phyloP scores from a whole-genome alignment of 2,888 invertebrate species.

The Tromatobia lineatoria region DNA sequence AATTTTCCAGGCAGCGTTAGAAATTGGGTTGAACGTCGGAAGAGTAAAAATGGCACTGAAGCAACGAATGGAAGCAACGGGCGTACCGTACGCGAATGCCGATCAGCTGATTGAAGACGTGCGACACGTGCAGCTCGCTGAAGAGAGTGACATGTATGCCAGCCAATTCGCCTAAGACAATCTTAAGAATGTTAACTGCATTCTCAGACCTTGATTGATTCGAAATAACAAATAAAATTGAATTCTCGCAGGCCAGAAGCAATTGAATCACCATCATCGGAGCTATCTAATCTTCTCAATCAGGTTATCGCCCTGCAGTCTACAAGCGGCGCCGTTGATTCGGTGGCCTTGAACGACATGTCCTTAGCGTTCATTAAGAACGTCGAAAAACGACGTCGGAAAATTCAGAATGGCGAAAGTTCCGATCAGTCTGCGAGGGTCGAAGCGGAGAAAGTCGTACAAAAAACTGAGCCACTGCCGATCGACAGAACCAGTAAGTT shows the following conservation, averaged over 20 bases:
- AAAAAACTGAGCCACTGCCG: conserved; percentile 47
- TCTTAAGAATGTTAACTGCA: background rate
- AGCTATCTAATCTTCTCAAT: conserved; percentile 76
- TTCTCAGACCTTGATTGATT: conserved; percentile 23
- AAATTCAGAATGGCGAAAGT: conserved; percentile 58
- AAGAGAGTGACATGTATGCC: conserved; percentile 85
- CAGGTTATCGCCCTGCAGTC: conserved; percentile 73
- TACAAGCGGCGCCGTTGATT: conserved; percentile 41
- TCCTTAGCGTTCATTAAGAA: conserved; percentile 48
- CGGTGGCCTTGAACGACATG: conserved; percentile 35
- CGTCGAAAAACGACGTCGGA: conserved; percentile 50
- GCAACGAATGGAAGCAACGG: conserved; percentile 87
- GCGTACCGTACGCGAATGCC: conserved; percentile 89
- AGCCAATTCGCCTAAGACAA: background rate
- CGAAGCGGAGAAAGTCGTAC: conserved; percentile 62
- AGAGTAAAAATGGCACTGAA: conserved; percentile 87
- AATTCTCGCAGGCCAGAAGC: conserved; percentile 60
- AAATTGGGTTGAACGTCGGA: conserved; percentile 88
- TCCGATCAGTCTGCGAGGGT: conserved; percentile 50
- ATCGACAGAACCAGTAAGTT: conserved; percentile 64
- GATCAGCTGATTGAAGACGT: conserved; percentile 92
- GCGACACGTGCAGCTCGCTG: conserved; percentile 89
- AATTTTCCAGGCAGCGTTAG: conserved; percentile 87
- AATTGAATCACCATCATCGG: conserved; percentile 74
- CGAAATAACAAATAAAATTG: background rate